These are phyloP conservation scores for Dicycla oo DNA, from an alignment of 2,888 invertebrate genomes.

Conservation along the genomic window DNA sequence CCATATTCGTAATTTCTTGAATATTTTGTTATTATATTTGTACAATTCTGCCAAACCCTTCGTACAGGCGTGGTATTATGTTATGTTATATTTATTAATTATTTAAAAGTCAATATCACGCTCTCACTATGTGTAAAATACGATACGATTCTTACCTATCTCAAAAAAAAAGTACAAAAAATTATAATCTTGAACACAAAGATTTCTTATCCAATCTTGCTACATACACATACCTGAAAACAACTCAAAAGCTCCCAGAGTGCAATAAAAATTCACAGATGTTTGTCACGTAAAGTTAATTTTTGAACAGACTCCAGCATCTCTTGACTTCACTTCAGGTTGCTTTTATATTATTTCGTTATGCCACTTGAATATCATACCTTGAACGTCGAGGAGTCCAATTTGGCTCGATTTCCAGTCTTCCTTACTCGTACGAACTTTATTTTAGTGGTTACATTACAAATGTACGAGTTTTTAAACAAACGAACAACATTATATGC, in stretches of 20 bases:
- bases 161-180: neutral
- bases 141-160: neutral
- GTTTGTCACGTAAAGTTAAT: slow-evolving; percentile 53
- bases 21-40: slow-evolving; percentile 1
- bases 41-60: neutral
- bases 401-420: slow-evolving; percentile 60
- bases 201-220: slow-evolving; percentile 18
- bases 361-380: slow-evolving; percentile 59
- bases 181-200: slow-evolving; percentile 23
- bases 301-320: slow-evolving; percentile 48
- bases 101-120: neutral
- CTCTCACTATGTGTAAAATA: neutral
- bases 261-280: slow-evolving; percentile 53
- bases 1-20: slow-evolving; percentile 14
- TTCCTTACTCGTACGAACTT: slow-evolving; percentile 18
- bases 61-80: neutral
- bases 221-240: slow-evolving; percentile 35
- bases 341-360: slow-evolving; percentile 60
- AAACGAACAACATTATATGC: slow-evolving; percentile 4
- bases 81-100: neutral
- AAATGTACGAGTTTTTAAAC: slow-evolving; percentile 31
- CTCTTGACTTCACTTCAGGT: slow-evolving; percentile 41
- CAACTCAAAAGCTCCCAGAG: slow-evolving; percentile 35
- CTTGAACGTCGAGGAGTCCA: slow-evolving; percentile 52
- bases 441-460: slow-evolving; percentile 29